phyloP scores from a whole-genome alignment of 37 sponge, comb jelly and placozoan species.

The Spongilla lacustris region DNA sequence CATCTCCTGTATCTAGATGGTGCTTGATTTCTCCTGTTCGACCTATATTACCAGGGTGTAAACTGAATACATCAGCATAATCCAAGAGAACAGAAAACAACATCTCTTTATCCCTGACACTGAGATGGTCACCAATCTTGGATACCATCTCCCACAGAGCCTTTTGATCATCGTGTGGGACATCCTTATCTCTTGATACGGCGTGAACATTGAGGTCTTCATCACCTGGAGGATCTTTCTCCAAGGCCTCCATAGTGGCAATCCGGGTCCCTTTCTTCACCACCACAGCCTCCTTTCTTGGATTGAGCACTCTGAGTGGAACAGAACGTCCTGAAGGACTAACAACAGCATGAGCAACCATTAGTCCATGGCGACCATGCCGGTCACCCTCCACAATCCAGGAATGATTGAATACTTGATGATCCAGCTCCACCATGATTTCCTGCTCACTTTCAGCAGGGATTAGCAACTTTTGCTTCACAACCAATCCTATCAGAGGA shows the following conservation, averaged over 20 bases:
- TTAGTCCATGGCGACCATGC: neutral
- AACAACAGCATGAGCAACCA: conserved; percentile 22
- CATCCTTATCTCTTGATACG: neutral
- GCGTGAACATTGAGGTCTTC: neutral
- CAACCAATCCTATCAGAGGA: neutral
- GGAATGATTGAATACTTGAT: neutral
- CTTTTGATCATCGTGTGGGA: neutral
- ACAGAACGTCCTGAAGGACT: neutral
- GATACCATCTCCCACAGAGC: conserved; percentile 12
- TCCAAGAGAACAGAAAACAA: neutral
- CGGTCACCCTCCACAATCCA: conserved; percentile 10
- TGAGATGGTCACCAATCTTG: neutral
- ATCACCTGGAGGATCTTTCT: neutral
- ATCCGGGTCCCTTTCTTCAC: conserved; percentile 12
- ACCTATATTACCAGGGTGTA: conserved; percentile 4
- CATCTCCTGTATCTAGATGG: conserved; percentile 56
- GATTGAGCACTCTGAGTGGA: conserved; percentile 19
- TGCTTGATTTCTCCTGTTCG: conserved; percentile 12
- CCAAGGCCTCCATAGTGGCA: conserved; percentile 10
- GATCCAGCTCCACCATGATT: neutral
- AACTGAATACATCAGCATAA: conserved; percentile 24
- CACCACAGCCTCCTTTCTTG: neutral
- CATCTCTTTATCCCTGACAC: neutral
- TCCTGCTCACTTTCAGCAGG: conserved; percentile 20
- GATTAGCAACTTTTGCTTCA: neutral